phyloP scores from a whole-genome alignment of 2,888 invertebrate genomes.

The Cephus sareptanus region DNA sequence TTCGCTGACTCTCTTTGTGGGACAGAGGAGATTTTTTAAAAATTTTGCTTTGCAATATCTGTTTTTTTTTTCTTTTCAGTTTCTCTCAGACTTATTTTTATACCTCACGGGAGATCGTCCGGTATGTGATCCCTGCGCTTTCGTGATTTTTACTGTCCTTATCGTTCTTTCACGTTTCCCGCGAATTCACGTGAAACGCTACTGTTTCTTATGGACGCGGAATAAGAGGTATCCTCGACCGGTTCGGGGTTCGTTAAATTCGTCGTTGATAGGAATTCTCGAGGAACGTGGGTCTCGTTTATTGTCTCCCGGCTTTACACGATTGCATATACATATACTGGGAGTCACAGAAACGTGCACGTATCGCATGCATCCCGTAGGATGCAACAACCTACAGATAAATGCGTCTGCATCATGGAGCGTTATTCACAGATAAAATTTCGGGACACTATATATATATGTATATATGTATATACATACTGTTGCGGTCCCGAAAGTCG shows the following conservation, averaged over 20 bases:
- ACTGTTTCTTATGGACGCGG: background rate
- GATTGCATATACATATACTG: background rate
- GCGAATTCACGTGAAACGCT: background rate
- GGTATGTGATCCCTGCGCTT: background rate
- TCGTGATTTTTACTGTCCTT: background rate
- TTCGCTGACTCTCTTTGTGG: background rate
- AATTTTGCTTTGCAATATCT: background rate
- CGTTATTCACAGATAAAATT: background rate
- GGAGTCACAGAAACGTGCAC: background rate
- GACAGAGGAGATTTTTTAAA: too few relatives aligned
- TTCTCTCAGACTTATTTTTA: background rate
- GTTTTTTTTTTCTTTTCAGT: background rate
- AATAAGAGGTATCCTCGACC: background rate
- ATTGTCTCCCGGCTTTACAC: background rate
- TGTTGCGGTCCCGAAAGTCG: background rate
- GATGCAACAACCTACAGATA: background rate
- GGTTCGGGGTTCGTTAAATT: background rate
- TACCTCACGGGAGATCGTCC: background rate
- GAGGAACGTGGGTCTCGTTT: background rate
- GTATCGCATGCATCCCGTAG: background rate
- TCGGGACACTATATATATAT: constrained; percentile 14
- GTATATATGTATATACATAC: constrained; percentile 16
- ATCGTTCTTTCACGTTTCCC: background rate
- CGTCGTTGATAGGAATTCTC: background rate
- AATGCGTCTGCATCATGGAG: background rate